These are phyloP conservation scores for Oreochromis grahami DNA, from an alignment of 2,797 vertebrate genomes.

Conservation along the genomic window DNA sequence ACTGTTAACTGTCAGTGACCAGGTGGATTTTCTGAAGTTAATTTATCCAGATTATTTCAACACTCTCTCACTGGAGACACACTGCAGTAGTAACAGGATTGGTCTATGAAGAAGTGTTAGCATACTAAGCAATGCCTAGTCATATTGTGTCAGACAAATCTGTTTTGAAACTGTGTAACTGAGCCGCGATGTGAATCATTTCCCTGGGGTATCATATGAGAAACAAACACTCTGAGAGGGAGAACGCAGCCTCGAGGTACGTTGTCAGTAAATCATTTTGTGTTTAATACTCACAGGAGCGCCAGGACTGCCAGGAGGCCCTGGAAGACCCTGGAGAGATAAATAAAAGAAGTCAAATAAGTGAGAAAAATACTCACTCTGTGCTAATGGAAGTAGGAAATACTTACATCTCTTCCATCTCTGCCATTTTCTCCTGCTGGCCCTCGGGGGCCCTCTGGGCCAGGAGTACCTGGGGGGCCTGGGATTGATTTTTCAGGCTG, in stretches of 20 bases:
- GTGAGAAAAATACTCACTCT: not conserved
- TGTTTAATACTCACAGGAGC: conserved; percentile 63
- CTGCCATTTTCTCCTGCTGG: conserved; percentile 74
- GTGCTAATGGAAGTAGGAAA: not conserved
- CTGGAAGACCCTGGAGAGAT: conserved; percentile 74
- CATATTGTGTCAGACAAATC: not conserved
- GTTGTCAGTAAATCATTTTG: not conserved
- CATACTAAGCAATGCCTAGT: not conserved
- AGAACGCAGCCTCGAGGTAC: not conserved
- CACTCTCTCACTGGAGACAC: not conserved
- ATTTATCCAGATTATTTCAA: not conserved
- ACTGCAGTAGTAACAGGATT: not conserved
- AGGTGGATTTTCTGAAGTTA: not conserved
- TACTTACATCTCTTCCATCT: conserved; percentile 79
- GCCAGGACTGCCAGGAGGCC: conserved; percentile 72
- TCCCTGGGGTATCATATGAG: not conserved
- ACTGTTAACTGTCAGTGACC: not conserved
- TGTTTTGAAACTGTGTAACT: not conserved
- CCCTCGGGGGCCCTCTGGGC: conserved; percentile 73
- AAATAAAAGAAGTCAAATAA: not conserved
- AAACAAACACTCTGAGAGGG: not conserved
- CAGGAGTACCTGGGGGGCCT: conserved; percentile 72
- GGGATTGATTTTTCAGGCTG: conserved; percentile 78
- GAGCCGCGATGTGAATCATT: not conserved
- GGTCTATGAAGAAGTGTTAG: not conserved